Conservation (phyloP, 2,888 invertebrate genomes). For the Mesopsocus fuscifrons region DNA sequence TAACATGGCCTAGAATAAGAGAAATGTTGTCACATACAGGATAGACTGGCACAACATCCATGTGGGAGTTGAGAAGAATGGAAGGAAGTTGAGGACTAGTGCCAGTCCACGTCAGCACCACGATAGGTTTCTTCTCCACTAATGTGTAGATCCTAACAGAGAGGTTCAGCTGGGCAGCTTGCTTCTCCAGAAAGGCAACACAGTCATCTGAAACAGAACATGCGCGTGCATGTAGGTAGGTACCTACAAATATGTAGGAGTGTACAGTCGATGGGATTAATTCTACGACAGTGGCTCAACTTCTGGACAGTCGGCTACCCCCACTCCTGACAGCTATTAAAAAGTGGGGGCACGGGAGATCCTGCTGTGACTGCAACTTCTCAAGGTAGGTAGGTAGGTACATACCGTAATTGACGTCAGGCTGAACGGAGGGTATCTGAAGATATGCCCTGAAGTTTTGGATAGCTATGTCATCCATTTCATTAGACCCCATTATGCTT, state of each 20-base stretch:
- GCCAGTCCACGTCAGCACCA: slow-evolving; percentile 70
- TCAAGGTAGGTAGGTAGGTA: background rate
- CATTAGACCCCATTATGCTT: background rate
- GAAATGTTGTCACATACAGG: too few relatives aligned
- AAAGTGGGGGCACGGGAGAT: too few relatives aligned
- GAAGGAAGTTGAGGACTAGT: slow-evolving; percentile 45
- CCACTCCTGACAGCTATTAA: too few relatives aligned
- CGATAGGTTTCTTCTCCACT: slow-evolving; percentile 53
- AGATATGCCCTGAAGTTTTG: slow-evolving; percentile 71
- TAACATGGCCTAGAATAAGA: too few relatives aligned
- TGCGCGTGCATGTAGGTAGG: too few relatives aligned
- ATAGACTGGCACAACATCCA: slow-evolving; percentile 93
- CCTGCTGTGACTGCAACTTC: too few relatives aligned
- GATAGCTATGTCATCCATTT: slow-evolving; percentile 31
- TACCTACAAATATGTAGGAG: too few relatives aligned
- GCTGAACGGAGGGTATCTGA: slow-evolving; percentile 72
- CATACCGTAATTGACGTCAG: slow-evolving; percentile 69
- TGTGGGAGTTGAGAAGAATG: slow-evolving; percentile 81
- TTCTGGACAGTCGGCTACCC: too few relatives aligned
- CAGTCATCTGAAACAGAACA: slow-evolving; percentile 52
- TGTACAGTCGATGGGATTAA: too few relatives aligned
- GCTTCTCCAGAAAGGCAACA: slow-evolving; percentile 50
- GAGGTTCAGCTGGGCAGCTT: slow-evolving; percentile 50
- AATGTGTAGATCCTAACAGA: slow-evolving; percentile 39
- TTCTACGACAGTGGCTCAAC: too few relatives aligned